Percentiles rank a stretch among this genome's conserved stretches.
Evolutionary conservation across 2,113 vertebrate genomes (phyloP).

Genomic region (Sula dactylatra): DNA sequence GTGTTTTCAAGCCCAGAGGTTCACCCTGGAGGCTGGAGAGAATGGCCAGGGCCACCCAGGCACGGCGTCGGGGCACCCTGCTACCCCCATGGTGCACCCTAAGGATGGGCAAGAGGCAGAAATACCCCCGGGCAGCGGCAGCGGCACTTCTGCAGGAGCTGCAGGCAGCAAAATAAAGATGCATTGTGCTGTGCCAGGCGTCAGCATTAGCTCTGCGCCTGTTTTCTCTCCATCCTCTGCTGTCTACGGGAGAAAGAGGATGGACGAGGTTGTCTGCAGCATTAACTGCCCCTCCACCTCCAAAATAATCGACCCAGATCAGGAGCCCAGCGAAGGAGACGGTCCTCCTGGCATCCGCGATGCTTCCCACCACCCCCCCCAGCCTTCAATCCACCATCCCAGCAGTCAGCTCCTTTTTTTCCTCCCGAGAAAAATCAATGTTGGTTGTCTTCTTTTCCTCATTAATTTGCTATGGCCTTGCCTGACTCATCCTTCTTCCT

Average conservation of each 20-base stretch:
- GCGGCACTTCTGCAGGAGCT: background rate
- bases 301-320: background rate
- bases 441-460: too few relatives aligned
- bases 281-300: background rate
- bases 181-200: background rate
- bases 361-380: background rate
- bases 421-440: background rate
- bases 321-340: background rate
- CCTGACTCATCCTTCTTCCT: background rate
- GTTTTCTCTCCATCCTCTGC: background rate
- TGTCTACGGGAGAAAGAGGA: background rate
- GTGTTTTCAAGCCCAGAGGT: background rate
- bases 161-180: background rate
- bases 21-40: background rate
- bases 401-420: background rate
- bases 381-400: background rate
- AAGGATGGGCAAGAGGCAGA: background rate
- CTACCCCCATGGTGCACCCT: background rate
- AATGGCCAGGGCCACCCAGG: background rate
- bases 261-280: background rate
- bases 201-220: background rate
- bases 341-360: accelerated
- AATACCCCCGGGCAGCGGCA: background rate
- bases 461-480: background rate
- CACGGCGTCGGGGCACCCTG: background rate